Conservation (phyloP, 2,797 vertebrate genomes). For the Acrossocheilus wenchowensis region DNA sequence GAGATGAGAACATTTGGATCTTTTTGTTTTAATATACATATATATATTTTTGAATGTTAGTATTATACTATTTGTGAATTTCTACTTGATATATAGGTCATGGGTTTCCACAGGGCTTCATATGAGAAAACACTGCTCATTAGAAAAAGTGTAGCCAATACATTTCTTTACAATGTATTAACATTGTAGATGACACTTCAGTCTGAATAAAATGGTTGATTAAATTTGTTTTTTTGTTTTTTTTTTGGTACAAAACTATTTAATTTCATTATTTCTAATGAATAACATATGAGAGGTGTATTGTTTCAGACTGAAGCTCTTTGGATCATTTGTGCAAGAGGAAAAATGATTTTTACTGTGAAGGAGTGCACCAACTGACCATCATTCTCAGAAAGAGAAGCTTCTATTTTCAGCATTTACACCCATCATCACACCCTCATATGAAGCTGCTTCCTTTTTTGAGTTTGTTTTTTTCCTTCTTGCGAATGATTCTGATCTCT, state of each 20-base stretch:
- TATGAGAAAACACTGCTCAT: background rate
- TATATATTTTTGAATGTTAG: background rate
- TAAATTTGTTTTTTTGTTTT: no score
- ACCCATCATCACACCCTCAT: background rate
- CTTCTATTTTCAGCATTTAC: constrained; percentile 14
- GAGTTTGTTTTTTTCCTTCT: background rate
- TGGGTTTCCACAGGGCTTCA: background rate
- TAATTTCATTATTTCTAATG: background rate
- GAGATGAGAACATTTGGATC: background rate
- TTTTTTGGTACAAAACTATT: background rate
- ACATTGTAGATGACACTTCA: background rate
- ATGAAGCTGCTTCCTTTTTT: constrained; percentile 32
- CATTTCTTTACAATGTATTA: background rate
- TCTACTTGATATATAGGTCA: background rate
- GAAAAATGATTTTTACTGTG: constrained; percentile 42
- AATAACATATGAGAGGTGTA: background rate
- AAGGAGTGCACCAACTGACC: constrained; percentile 43
- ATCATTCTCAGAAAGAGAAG: constrained; percentile 38
- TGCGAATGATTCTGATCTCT: background rate
- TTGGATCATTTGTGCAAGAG: constrained; percentile 11
- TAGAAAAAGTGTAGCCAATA: background rate
- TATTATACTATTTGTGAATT: background rate
- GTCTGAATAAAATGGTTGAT: background rate
- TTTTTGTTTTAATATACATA: background rate
- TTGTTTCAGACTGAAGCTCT: background rate